A percentile compares a stretch with the other conserved stretches of the same genome.
Conservation (phyloP, 1,140 invertebrate genomes). For the Octopus sinensis region DNA sequence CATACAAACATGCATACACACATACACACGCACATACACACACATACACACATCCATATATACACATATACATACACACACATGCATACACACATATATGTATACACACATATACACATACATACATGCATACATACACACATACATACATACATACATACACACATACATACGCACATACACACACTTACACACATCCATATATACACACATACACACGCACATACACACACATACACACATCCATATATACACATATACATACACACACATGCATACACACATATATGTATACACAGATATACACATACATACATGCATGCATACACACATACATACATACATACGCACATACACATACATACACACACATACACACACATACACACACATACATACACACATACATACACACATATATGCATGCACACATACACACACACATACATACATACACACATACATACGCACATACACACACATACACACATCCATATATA, state of each 20-base stretch:
- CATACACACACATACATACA: constrained; percentile 11
- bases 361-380: background rate
- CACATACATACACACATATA: background rate
- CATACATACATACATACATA: background rate
- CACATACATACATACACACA: background rate
- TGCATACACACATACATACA: constrained; percentile 6
- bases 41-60: background rate
- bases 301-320: constrained; percentile 10
- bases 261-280: constrained; percentile 15
- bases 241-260: background rate
- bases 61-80: background rate
- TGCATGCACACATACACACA: background rate
- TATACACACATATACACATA: background rate
- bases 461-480: background rate
- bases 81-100: background rate
- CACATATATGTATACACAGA: background rate
- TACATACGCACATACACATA: background rate
- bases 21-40: background rate
- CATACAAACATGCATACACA: background rate
- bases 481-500: background rate
- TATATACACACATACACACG: background rate
- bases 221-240: background rate
- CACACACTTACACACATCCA: background rate
- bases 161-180: background rate
- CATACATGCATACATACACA: background rate